Percentiles rank a stretch among this genome's conserved stretches.
Evolutionary conservation across 2,888 invertebrate species (phyloP).

Genomic region (Andricus quercusramuli): DNA sequence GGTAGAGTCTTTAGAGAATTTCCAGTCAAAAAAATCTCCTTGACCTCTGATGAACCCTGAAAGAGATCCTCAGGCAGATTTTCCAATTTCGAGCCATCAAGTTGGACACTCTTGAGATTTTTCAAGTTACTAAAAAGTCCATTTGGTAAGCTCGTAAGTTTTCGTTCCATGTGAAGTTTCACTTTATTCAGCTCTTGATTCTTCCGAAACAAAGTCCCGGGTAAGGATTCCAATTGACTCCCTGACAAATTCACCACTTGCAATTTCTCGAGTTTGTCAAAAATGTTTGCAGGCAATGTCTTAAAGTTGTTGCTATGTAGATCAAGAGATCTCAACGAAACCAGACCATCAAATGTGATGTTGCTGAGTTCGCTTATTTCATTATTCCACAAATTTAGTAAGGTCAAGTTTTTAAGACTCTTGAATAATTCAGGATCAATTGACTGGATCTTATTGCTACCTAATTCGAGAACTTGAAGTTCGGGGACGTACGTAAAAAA

Average conservation of each 20-base stretch:
- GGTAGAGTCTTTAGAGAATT: constrained; percentile 81
- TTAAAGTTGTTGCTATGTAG: constrained; percentile 82
- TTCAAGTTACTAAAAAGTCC: constrained; percentile 83
- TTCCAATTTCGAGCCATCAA: constrained; percentile 82
- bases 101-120: constrained; percentile 81
- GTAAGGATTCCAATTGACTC: constrained; percentile 85
- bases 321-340: constrained; percentile 81
- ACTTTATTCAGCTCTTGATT: constrained; percentile 81
- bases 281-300: neutral
- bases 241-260: constrained; percentile 81
- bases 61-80: constrained; percentile 83
- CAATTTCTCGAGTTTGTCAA: constrained; percentile 76
- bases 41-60: constrained; percentile 81
- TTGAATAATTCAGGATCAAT: constrained; percentile 82
- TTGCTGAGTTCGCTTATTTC: constrained; percentile 81
- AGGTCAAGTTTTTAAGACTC: constrained; percentile 81
- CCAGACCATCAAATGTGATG: constrained; percentile 83
- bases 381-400: constrained; percentile 86
- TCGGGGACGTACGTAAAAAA: constrained; percentile 65
- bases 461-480: constrained; percentile 84
- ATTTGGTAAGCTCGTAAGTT: constrained; percentile 81
- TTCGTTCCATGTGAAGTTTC: constrained; percentile 69
- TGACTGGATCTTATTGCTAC: constrained; percentile 83
- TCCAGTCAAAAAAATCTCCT: constrained; percentile 82
- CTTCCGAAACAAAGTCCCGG: constrained; percentile 81